Evolutionary conservation across 1,140 invertebrate genomes (phyloP), one percentile per base, ranked within the genome.

Genomic region (Zaprionus inermis): DNA sequence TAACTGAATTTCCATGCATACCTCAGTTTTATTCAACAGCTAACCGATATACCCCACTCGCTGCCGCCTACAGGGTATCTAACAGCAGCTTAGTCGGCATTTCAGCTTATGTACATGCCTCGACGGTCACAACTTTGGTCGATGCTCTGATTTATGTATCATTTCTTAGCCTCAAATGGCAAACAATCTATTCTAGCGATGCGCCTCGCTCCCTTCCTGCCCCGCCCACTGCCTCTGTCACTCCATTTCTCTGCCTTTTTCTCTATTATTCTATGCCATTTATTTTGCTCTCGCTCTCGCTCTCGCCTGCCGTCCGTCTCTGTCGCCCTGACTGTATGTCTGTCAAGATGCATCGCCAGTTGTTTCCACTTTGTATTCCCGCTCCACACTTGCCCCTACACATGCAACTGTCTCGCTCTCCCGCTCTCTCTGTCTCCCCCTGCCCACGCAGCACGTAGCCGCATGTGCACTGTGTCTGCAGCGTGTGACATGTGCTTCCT

Each of bases 401-500:
- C 24, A 18, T 56, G 54, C 54, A 18, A 58, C 18, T 58, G 55
- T 24, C 34, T n/a, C 58, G 7, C 41, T 32, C 14, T 36, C 24
- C 14, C 51, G n/a, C n/a, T 36, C 1, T 51, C 18, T 28, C 55
- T 41, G 3, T n/a, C n/a, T n/a, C 10, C 52, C 30, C 4, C 57
- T 36, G 22, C 20, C 30, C n/a, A 18, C 28, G 63, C 70, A 56
- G 71, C 82, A 86, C 83, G 79, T 88, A 82, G 65, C 71, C 41
- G 24, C 24, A 28, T 28, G 24, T 28, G 24, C 22, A 24, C 4
- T 28, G 24, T 28, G 24, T 28, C 3, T 55, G 61, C 61, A 65
- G 49, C 14, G 51, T 75, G 79, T 86, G 83, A 86, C 83, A 86
- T 86, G 83, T 86, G 83, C 83, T 86, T 86, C 83, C 83, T 86